Conservation (phyloP, 2,888 invertebrate genomes). For the Campopleginae sp. region DNA sequence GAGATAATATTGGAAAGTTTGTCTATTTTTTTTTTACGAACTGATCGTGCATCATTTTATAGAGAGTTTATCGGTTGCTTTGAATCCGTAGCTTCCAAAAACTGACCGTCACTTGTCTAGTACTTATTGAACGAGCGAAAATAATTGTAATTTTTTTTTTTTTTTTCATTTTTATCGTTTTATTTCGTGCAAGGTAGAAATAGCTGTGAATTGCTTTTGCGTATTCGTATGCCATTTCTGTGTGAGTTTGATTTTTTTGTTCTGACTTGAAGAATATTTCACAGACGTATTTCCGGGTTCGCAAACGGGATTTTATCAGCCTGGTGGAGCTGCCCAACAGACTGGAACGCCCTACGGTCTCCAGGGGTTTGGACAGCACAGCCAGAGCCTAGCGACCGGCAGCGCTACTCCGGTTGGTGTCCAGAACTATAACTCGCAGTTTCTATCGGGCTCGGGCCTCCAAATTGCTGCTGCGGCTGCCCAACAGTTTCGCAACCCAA, state of each 20-base stretch:
- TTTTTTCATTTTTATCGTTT: slow-evolving; percentile 5
- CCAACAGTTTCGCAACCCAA: slow-evolving; percentile 88
- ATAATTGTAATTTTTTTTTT: neutral
- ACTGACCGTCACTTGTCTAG: neutral
- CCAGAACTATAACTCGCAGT: slow-evolving; percentile 86
- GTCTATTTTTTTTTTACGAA: neutral
- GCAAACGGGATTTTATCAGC: slow-evolving; percentile 83
- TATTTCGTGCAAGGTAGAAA: slow-evolving; percentile 44
- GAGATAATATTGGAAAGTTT: too few species aligned
- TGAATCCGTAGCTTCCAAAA: neutral
- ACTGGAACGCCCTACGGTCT: slow-evolving; percentile 83
- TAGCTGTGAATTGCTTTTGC: slow-evolving; percentile 50
- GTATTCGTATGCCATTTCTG: neutral
- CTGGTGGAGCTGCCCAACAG: slow-evolving; percentile 83
- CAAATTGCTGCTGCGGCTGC: slow-evolving; percentile 88
- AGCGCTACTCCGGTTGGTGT: slow-evolving; percentile 84
- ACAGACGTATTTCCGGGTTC: slow-evolving; percentile 82
- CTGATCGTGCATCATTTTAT: neutral
- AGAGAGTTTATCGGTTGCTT: neutral
- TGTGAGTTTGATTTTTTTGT: slow-evolving; percentile 16
- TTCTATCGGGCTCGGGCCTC: slow-evolving; percentile 87
- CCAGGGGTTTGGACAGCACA: slow-evolving; percentile 84
- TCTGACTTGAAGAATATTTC: slow-evolving; percentile 56
- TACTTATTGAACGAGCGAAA: neutral
- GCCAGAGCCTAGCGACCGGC: slow-evolving; percentile 82